Conservation (phyloP, 2,797 vertebrate genomes). For the Potorous gilbertii region DNA sequence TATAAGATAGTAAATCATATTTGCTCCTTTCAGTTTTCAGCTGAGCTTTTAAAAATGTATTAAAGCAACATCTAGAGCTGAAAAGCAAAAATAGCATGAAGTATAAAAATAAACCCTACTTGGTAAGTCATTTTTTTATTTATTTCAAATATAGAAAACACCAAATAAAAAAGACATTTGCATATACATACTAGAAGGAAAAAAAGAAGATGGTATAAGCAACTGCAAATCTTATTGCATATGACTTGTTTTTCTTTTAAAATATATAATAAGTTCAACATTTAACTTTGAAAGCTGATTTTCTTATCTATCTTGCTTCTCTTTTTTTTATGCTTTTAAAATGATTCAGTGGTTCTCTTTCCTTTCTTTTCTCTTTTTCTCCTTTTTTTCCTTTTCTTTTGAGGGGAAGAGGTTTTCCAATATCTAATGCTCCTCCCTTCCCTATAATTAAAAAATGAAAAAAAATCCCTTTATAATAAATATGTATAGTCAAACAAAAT, state of each 20-base stretch:
- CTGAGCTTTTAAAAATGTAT: not conserved
- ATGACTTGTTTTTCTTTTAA: too few relatives aligned
- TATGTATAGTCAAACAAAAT: not conserved
- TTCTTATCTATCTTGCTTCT: not conserved
- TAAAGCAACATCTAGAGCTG: not conserved
- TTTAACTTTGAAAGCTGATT: not conserved
- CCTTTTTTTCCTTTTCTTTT: not conserved
- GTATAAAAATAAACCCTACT: not conserved
- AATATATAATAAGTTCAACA: not conserved
- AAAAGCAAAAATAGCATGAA: not conserved
- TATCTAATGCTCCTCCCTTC: not conserved
- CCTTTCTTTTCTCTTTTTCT: too few relatives aligned
- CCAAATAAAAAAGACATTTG: rapidly evolving
- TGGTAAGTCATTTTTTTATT: not conserved
- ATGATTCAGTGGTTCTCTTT: not conserved
- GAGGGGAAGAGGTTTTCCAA: not conserved
- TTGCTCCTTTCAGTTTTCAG: not conserved
- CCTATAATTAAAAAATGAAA: not conserved
- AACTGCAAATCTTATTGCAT: not conserved
- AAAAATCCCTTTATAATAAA: not conserved
- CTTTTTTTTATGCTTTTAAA: not conserved
- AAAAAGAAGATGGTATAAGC: not conserved
- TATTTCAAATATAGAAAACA: not conserved
- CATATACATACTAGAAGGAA: not conserved
- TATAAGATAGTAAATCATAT: rapidly evolving